A percentile compares a stretch with the other conserved stretches of the same genome.
Evolutionary conservation across 23 tunicate genomes (phyloP).

Genomic region (Corella eumyota): DNA sequence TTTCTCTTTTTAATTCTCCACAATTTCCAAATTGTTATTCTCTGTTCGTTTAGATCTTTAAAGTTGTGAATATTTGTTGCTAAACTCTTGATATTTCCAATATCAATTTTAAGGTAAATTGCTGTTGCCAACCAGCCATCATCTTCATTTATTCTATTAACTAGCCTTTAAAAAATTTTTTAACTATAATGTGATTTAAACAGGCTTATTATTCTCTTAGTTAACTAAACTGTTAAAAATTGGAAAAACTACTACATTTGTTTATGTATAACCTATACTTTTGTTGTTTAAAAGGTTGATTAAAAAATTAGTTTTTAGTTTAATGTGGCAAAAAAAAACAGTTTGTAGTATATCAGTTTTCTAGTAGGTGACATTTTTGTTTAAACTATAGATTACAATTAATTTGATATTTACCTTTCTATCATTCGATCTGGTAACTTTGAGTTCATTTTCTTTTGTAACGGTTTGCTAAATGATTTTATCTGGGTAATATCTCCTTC

Average conservation of each 20-base stretch:
- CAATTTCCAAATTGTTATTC: slow-evolving; percentile 31
- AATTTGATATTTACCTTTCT: slow-evolving; percentile 29
- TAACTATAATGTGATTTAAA: too few relatives aligned
- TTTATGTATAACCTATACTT: too few relatives aligned
- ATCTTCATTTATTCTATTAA: slow-evolving; percentile 25
- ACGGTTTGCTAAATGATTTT: neutral
- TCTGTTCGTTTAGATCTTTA: slow-evolving; percentile 11
- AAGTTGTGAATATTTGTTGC: slow-evolving; percentile 7
- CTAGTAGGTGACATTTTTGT: too few relatives aligned
- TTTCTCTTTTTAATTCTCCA: slow-evolving; percentile 31
- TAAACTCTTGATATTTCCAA: slow-evolving; percentile 10
- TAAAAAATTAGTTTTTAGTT: too few relatives aligned
- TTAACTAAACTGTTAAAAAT: too few relatives aligned
- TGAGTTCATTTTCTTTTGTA: slow-evolving; percentile 9
- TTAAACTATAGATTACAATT: too few relatives aligned
- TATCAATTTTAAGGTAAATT: slow-evolving; percentile 17
- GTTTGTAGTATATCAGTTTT: too few relatives aligned
- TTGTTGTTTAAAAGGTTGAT: too few relatives aligned
- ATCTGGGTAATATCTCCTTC: neutral
- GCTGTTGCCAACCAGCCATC: slow-evolving; percentile 48
- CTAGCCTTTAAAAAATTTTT: slow-evolving; percentile 6
- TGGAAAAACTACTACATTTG: too few relatives aligned
- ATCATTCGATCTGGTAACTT: slow-evolving; percentile 42
- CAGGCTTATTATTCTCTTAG: too few relatives aligned
- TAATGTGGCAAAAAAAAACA: too few relatives aligned